These are phyloP conservation scores for Drosophila buzzatii DNA, from an alignment of 2,888 invertebrate species.

Conservation along the genomic window DNA sequence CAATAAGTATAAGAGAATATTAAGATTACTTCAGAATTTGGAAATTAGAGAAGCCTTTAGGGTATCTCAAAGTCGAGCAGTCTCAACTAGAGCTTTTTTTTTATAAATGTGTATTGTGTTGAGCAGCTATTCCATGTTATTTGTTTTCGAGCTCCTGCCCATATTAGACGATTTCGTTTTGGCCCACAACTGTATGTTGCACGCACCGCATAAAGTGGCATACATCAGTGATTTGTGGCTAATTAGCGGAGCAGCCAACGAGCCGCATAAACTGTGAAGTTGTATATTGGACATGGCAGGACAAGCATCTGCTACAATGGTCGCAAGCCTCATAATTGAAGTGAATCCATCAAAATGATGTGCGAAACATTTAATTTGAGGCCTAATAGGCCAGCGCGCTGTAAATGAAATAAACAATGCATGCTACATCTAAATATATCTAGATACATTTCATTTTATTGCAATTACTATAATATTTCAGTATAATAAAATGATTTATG, in stretches of 20 bases:
- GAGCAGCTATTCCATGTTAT: slow-evolving; percentile 14
- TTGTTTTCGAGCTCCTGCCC: slow-evolving; percentile 14
- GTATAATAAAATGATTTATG: not conserved
- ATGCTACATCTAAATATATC: not conserved
- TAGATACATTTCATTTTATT: not conserved
- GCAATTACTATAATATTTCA: slow-evolving; percentile 2
- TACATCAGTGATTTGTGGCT: slow-evolving; percentile 36
- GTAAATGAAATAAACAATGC: not conserved
- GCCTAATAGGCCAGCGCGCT: not conserved
- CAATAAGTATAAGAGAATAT: too few species aligned
- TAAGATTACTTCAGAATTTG: too few species aligned
- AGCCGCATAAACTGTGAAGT: slow-evolving; percentile 10
- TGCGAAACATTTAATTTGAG: slow-evolving; percentile 5
- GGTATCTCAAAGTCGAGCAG: too few species aligned
- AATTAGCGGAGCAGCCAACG: slow-evolving; percentile 17
- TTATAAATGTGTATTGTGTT: slow-evolving; percentile 21
- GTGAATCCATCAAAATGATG: slow-evolving; percentile 10
- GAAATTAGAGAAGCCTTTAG: too few species aligned
- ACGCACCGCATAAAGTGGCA: slow-evolving; percentile 10
- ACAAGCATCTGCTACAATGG: not conserved
- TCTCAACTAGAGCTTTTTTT: too few species aligned
- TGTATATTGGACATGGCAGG: slow-evolving; percentile 10
- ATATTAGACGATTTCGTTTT: slow-evolving; percentile 24
- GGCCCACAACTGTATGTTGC: not conserved
- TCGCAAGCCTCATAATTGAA: not conserved